Evolutionary conservation across 2,113 vertebrate species (phyloP).

Genomic region (Stegastes partitus): DNA sequence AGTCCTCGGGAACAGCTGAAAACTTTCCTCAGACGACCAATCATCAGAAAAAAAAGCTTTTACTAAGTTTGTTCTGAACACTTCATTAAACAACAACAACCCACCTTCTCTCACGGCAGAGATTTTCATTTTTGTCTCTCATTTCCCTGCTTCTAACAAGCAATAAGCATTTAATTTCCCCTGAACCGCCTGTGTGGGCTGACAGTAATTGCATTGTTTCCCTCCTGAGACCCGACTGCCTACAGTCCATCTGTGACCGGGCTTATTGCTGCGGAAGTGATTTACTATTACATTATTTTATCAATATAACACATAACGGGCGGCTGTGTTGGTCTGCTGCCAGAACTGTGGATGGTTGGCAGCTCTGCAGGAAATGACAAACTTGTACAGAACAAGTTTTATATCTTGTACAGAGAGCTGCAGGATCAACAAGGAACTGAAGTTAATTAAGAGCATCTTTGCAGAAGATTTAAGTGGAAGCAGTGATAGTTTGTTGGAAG

Average conservation of each 20-base stretch:
- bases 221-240: constrained; percentile 61
- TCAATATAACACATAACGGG: constrained; percentile 14
- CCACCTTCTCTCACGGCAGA: constrained; percentile 6
- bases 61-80: background rate
- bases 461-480: too few species aligned
- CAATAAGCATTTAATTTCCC: constrained; percentile 64
- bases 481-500: too few species aligned
- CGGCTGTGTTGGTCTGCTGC: background rate
- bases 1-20: background rate
- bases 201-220: constrained; percentile 62
- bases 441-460: too few species aligned
- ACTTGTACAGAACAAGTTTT: background rate
- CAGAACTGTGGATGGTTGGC: background rate
- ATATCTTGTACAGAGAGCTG: too few species aligned
- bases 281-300: constrained; percentile 56
- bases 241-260: constrained; percentile 56
- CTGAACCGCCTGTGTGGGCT: constrained; percentile 58
- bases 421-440: too few species aligned
- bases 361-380: constrained; percentile 19
- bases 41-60: background rate
- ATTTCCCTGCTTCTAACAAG: constrained; percentile 44
- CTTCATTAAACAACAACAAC: constrained; percentile 22
- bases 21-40: background rate
- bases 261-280: constrained; percentile 28
- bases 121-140: constrained; percentile 42